Conservation (phyloP, 2,888 invertebrate species). For the Spicauda simplicius region DNA sequence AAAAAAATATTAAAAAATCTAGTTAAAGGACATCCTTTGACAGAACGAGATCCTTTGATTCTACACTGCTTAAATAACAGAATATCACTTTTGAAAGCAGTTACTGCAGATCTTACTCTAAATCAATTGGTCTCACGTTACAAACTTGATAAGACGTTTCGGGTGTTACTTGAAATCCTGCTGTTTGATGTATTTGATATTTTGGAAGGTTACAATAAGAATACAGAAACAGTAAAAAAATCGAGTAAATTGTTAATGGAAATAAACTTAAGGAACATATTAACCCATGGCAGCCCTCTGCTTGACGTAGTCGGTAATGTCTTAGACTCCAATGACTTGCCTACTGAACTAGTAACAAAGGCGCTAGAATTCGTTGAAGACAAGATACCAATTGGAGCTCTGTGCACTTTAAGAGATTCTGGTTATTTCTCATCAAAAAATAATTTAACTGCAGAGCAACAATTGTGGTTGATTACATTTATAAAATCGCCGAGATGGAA, state of each 20-base stretch:
- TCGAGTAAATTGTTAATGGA: constrained; percentile 28
- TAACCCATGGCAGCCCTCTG: constrained; percentile 35
- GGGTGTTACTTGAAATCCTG: constrained; percentile 31
- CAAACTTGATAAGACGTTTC: constrained; percentile 33
- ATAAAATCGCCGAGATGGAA: constrained; percentile 26
- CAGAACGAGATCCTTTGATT: constrained; percentile 24
- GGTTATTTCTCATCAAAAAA: constrained; percentile 25
- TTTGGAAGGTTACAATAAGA: constrained; percentile 22
- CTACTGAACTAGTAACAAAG: constrained; percentile 35
- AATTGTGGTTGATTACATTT: constrained; percentile 20
- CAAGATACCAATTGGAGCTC: constrained; percentile 21
- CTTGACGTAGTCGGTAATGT: constrained; percentile 33
- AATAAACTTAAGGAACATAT: constrained; percentile 33
- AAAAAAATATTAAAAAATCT: constrained; percentile 27
- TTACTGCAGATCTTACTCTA: constrained; percentile 21
- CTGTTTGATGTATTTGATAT: constrained; percentile 37
- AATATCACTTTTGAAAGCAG: constrained; percentile 18
- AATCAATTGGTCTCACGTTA: constrained; percentile 26
- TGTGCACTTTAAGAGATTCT: constrained; percentile 17
- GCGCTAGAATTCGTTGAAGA: constrained; percentile 24
- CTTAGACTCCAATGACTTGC: constrained; percentile 37
- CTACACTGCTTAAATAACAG: constrained; percentile 29
- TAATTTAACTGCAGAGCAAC: constrained; percentile 1
- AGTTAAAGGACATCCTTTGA: constrained; percentile 22
- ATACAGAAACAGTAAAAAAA: constrained; percentile 28